Percentiles rank a stretch among this genome's conserved stretches.
Evolutionary conservation across 2,113 vertebrate genomes (phyloP).

Genomic region (Mobula hypostoma): DNA sequence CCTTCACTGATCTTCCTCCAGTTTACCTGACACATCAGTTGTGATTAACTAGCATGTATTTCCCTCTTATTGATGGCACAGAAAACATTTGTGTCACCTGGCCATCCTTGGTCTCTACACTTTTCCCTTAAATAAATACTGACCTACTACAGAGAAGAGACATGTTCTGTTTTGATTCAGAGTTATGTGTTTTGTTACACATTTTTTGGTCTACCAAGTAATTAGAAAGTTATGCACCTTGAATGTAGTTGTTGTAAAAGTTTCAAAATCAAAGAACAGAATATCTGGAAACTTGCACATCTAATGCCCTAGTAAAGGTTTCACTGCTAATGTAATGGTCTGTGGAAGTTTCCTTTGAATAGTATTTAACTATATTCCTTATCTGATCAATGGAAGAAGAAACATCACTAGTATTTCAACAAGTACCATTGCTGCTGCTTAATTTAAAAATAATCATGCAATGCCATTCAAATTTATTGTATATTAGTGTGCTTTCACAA

Average conservation of each 20-base stretch:
- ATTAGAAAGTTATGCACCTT: neutral
- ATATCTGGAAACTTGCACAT: neutral
- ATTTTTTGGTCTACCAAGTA: neutral
- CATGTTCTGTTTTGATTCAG: too few relatives aligned
- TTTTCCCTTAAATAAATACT: too few relatives aligned
- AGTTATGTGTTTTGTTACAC: too few relatives aligned
- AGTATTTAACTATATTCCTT: neutral
- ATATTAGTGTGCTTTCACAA: neutral
- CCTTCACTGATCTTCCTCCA: too few relatives aligned
- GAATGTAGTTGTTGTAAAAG: neutral
- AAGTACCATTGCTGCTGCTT: neutral
- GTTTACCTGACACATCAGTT: too few relatives aligned
- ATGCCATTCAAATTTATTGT: neutral
- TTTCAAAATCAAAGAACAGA: too few relatives aligned
- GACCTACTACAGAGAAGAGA: too few relatives aligned
- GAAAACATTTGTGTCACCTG: too few relatives aligned
- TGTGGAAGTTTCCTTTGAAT: constrained; percentile 45
- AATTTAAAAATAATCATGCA: neutral
- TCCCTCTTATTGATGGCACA: too few relatives aligned
- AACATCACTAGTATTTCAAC: neutral
- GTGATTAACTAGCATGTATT: too few relatives aligned
- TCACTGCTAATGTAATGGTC: neutral
- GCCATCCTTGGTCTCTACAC: too few relatives aligned
- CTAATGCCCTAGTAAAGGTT: neutral
- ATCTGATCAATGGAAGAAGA: neutral